These are phyloP conservation scores for Subacronicta megacephala DNA, from an alignment of 2,888 invertebrate species.

Conservation along the genomic window DNA sequence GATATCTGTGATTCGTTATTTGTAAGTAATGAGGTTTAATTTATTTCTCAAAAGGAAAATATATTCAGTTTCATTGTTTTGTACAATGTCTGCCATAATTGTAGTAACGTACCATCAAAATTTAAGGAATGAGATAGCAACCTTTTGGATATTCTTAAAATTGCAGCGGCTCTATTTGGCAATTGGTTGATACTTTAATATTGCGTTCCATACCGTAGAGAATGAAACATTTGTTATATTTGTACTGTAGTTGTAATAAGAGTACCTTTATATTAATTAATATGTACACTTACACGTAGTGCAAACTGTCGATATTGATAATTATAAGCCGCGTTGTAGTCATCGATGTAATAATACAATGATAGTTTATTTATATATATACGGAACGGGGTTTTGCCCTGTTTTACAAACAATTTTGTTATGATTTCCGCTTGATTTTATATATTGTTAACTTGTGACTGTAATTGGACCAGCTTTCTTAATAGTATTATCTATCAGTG, in stretches of 20 bases:
- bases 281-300: constrained; percentile 60
- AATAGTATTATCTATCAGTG: constrained; percentile 75
- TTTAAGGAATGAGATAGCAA: constrained; percentile 21
- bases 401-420: constrained; percentile 68
- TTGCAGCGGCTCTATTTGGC: constrained; percentile 25
- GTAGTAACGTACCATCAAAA: constrained; percentile 39
- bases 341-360: constrained; percentile 57
- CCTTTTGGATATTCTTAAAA: constrained; percentile 16
- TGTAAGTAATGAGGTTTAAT: constrained; percentile 77
- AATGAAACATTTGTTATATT: constrained; percentile 42
- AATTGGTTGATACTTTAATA: constrained; percentile 30
- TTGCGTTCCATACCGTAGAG: constrained; percentile 38
- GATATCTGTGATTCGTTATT: constrained; percentile 87
- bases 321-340: constrained; percentile 65
- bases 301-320: constrained; percentile 75
- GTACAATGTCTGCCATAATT: constrained; percentile 57
- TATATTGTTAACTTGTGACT: constrained; percentile 71
- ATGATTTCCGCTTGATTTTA: constrained; percentile 78
- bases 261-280: constrained; percentile 61
- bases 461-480: constrained; percentile 83
- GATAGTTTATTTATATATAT: constrained; percentile 50
- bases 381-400: constrained; percentile 32
- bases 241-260: constrained; percentile 60
- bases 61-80: constrained; percentile 54
- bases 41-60: constrained; percentile 69